These are phyloP conservation scores for Argyresthia goedartella DNA, from an alignment of 2,888 invertebrate species.

Conservation along the genomic window DNA sequence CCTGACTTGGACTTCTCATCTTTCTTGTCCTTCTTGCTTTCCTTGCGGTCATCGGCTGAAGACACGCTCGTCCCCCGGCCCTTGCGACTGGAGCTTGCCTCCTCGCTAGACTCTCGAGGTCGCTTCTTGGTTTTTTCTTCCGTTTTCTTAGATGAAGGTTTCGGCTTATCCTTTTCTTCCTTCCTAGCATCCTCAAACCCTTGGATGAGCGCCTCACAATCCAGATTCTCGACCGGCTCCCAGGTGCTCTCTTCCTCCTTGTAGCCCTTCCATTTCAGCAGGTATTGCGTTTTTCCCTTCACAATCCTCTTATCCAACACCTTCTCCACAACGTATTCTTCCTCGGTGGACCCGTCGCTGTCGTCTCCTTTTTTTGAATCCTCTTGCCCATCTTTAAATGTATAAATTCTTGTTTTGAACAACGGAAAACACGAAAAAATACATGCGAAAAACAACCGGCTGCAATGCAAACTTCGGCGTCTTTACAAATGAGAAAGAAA, in stretches of 20 bases:
- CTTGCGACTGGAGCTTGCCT: constrained; percentile 36
- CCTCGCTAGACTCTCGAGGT: constrained; percentile 51
- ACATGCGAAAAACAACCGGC: not conserved
- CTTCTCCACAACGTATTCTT: constrained; percentile 80
- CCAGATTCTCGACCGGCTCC: constrained; percentile 91
- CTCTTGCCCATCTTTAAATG: constrained; percentile 44
- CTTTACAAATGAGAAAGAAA: constrained; percentile 2
- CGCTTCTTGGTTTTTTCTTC: constrained; percentile 55
- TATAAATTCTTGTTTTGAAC: not conserved
- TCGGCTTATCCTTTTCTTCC: constrained; percentile 46
- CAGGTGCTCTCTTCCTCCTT: constrained; percentile 88
- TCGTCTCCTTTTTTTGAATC: constrained; percentile 48
- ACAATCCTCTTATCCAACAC: constrained; percentile 75
- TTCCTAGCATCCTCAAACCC: constrained; percentile 79
- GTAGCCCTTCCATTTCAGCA: constrained; percentile 84
- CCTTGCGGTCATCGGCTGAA: constrained; percentile 33
- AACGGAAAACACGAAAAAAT: not conserved
- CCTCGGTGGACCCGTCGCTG: constrained; percentile 63
- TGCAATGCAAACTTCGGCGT: constrained; percentile 11
- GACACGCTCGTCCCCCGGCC: constrained; percentile 46
- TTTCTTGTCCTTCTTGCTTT: constrained; percentile 43
- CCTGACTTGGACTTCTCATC: constrained; percentile 70
- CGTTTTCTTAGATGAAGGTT: constrained; percentile 31
- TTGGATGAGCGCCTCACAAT: constrained; percentile 85
- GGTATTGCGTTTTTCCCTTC: constrained; percentile 80